These are phyloP conservation scores for Orthosia incerta DNA, from an alignment of 2,888 invertebrate genomes.

Conservation along the genomic window DNA sequence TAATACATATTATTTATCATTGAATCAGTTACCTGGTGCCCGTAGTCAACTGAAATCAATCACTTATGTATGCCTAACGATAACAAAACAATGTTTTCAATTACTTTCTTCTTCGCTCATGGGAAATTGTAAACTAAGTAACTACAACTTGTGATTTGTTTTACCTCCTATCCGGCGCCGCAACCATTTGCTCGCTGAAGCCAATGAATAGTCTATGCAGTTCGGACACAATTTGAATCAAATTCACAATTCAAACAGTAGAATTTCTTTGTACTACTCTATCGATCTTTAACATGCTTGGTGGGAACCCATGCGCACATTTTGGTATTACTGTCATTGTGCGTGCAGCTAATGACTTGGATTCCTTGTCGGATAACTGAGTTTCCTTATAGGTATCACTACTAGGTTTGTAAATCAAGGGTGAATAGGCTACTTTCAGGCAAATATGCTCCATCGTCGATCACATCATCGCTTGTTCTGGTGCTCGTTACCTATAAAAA, in stretches of 20 bases:
- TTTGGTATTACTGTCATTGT: neutral
- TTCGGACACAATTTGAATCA: no score
- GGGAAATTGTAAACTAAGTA: constrained; percentile 15
- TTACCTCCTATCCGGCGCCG: no score
- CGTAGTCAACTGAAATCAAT: constrained; percentile 26
- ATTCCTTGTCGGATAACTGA: neutral
- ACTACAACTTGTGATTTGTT: neutral
- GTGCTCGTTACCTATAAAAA: no score
- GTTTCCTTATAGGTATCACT: no score
- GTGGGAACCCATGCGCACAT: neutral
- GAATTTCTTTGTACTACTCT: neutral
- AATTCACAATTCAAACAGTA: no score
- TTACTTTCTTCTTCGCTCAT: constrained; percentile 15
- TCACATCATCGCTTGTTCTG: no score
- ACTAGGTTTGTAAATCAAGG: neutral
- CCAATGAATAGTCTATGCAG: no score
- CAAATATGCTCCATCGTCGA: no score
- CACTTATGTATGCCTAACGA: constrained; percentile 1
- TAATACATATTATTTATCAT: constrained; percentile 30
- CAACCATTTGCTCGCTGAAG: no score
- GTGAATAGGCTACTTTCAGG: no score
- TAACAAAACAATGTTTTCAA: constrained; percentile 36
- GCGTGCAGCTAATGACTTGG: neutral
- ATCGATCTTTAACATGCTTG: neutral
- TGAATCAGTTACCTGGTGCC: neutral